A percentile compares a stretch with the other conserved stretches of the same genome.
Conservation (phyloP, 2,797 vertebrate genomes). For the Sebastes hubbsi region DNA sequence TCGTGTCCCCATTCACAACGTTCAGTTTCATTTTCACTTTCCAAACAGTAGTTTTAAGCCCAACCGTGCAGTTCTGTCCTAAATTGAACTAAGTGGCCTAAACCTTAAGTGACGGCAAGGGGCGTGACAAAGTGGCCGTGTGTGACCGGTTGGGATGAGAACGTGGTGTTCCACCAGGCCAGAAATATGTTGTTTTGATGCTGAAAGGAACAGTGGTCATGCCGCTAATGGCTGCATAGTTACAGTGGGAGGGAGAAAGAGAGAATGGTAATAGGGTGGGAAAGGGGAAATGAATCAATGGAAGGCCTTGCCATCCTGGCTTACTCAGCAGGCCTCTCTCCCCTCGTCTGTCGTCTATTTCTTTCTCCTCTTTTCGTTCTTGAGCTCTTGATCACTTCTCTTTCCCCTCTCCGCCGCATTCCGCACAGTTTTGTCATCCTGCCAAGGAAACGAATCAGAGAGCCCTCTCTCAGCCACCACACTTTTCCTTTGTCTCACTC, state of each 20-base stretch:
- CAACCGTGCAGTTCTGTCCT: too few relatives aligned
- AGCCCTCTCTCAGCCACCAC: conserved; percentile 69
- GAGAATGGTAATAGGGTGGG: conserved; percentile 50
- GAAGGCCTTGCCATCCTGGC: conserved; percentile 57
- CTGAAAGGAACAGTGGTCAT: neutral
- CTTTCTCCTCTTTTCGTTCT: conserved; percentile 56
- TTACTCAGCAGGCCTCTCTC: conserved; percentile 73
- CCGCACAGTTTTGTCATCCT: conserved; percentile 89
- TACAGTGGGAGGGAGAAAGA: conserved; percentile 2
- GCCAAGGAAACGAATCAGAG: conserved; percentile 92
- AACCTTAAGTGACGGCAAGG: too few relatives aligned
- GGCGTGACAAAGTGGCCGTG: too few relatives aligned
- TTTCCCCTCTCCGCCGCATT: conserved; percentile 87
- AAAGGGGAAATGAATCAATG: conserved; percentile 73
- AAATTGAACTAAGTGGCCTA: too few relatives aligned
- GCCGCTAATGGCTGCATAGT: conserved; percentile 17
- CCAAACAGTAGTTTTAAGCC: too few relatives aligned
- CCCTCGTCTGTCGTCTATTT: conserved; percentile 64
- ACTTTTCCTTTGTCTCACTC: conserved; percentile 74
- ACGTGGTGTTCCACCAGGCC: neutral
- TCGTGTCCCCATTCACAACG: too few relatives aligned
- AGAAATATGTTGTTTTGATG: conserved; percentile 9
- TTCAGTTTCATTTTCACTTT: too few relatives aligned
- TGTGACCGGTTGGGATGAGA: too few relatives aligned
- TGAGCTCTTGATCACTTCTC: conserved; percentile 80